Conservation (phyloP, 1,140 invertebrate species). For the Steinernema khuongi region DNA sequence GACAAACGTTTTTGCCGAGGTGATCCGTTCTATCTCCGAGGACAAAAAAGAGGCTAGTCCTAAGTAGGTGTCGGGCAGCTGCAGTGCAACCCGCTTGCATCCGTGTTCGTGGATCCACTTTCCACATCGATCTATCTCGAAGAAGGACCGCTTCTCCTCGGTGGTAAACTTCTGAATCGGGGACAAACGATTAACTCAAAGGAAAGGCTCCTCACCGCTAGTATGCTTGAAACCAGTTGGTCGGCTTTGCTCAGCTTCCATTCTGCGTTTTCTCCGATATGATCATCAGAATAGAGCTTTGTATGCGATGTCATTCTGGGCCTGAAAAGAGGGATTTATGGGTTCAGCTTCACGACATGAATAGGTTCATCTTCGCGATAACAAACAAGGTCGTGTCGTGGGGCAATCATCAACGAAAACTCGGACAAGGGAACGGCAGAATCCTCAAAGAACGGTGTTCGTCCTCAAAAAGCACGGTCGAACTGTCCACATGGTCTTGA, state of each 20-base stretch:
- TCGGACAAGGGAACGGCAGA: too few species aligned
- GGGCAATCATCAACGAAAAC: too few species aligned
- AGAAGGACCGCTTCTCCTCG: conserved; percentile 30
- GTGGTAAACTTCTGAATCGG: not conserved
- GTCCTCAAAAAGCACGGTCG: too few species aligned
- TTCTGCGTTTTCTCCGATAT: not conserved
- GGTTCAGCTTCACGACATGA: too few species aligned
- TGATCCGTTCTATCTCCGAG: conserved; percentile 19
- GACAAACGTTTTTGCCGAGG: conserved; percentile 37
- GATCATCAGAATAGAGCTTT: not conserved
- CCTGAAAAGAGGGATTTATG: too few species aligned
- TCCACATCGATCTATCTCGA: conserved; percentile 35
- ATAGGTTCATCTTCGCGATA: too few species aligned
- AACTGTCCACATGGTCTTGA: too few species aligned
- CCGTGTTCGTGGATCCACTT: conserved; percentile 38
- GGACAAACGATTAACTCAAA: not conserved
- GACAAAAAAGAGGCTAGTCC: conserved; percentile 29
- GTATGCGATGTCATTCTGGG: not conserved
- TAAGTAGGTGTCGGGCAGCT: conserved; percentile 46
- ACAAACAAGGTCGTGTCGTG: too few species aligned
- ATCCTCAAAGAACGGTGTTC: too few species aligned
- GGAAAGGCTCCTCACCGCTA: not conserved
- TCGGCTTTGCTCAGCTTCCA: not conserved
- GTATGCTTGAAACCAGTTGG: not conserved
- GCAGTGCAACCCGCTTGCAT: conserved; percentile 41